Conservation (phyloP, 2,888 invertebrate species). For the Aproaerema taeniolella region DNA sequence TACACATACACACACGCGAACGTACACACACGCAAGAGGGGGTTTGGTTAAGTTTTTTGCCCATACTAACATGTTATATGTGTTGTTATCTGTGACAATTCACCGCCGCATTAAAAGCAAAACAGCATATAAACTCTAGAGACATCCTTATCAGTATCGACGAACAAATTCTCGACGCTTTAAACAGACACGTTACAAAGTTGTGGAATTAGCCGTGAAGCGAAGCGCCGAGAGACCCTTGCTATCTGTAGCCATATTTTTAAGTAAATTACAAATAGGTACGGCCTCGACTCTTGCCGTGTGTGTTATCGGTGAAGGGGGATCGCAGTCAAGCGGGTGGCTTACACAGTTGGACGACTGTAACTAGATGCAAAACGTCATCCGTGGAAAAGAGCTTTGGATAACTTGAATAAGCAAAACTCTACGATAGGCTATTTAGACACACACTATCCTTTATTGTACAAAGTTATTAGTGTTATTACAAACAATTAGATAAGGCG, state of each 20-base stretch:
- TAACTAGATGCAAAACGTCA: conserved; percentile 4
- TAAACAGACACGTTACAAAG: conserved; percentile 39
- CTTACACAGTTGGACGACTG: conserved; percentile 38
- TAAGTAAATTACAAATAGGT: conserved; percentile 75
- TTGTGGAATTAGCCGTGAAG: conserved; percentile 52
- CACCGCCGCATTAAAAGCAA: neutral
- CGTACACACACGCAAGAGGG: too few species aligned
- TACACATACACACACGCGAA: too few species aligned
- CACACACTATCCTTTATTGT: too few species aligned
- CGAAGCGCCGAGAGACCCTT: conserved; percentile 38
- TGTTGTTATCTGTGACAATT: too few species aligned
- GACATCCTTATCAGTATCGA: neutral
- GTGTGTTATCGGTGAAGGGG: conserved; percentile 66
- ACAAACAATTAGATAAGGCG: too few species aligned
- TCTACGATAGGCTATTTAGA: too few species aligned
- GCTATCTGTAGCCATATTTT: conserved; percentile 70
- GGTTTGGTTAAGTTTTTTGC: too few species aligned
- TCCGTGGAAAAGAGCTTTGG: too few species aligned
- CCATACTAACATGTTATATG: too few species aligned
- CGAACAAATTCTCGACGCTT: conserved; percentile 39
- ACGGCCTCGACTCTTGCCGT: conserved; percentile 63
- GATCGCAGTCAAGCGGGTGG: conserved; percentile 64
- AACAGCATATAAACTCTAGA: too few species aligned
- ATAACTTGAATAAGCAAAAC: too few species aligned
- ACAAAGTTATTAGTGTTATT: too few species aligned